These are phyloP conservation scores for Mormyrus lacerda DNA, from an alignment of 2,113 vertebrate genomes.

Conservation along the genomic window DNA sequence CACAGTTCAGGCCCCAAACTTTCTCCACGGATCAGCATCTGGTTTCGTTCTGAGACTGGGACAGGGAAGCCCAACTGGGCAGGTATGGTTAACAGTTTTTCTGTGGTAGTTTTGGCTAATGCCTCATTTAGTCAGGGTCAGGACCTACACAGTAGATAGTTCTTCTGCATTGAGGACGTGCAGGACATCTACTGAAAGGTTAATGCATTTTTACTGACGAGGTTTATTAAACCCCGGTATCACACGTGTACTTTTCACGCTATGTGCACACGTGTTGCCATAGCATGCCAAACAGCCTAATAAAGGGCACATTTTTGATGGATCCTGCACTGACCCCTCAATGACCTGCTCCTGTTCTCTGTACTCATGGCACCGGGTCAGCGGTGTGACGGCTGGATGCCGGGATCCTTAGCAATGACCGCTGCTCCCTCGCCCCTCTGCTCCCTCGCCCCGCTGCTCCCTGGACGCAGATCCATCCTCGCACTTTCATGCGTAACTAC, in stretches of 20 bases:
- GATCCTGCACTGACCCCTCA: background rate
- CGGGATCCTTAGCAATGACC: background rate
- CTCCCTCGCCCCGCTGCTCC: background rate
- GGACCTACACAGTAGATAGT: background rate
- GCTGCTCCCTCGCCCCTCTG: background rate
- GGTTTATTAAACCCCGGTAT: background rate
- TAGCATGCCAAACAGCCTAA: background rate
- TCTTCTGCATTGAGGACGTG: background rate
- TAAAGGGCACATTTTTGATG: background rate
- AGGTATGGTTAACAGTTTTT: background rate
- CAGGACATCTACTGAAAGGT: background rate
- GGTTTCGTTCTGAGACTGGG: background rate
- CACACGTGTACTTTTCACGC: background rate
- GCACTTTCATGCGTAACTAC: background rate
- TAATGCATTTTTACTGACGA: background rate
- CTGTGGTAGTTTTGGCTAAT: background rate
- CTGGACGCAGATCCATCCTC: background rate
- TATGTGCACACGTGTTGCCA: background rate
- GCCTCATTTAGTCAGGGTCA: background rate
- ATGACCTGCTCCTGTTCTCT: background rate
- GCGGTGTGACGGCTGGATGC: background rate
- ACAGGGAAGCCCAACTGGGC: too few species aligned
- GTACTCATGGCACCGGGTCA: background rate
- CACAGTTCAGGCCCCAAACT: background rate
- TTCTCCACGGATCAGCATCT: background rate